Base-by-base conservation (phyloP, 2,797 vertebrate genomes). In the Falco berigora region DNA sequence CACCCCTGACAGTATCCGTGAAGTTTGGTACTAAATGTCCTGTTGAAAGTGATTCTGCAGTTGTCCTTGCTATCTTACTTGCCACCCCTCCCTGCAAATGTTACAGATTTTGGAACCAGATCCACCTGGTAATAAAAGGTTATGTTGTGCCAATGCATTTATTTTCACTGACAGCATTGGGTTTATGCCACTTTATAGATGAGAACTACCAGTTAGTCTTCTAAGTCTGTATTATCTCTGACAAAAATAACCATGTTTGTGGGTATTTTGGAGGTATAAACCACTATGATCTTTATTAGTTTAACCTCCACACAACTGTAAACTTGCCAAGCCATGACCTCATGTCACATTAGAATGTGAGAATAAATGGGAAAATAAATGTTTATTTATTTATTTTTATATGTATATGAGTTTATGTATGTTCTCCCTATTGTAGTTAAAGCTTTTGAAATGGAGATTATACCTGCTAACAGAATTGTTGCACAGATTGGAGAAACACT, bases 361-460 rank as follows among this genome's bases (percentile, higher is more conserved):
- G 68, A 85, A 94, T 75, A 83, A 83, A 64, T 36, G 32, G 22
- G 32, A 55, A 77, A 19, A 50, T 42, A 66, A 76, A 79, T 62
- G 10, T 12, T 42, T 42, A 15, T 42, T 42, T 42, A 42, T 15
- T 42, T 42, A 42, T 42, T 42, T 42, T 14, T 42, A 42, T 6
- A 42, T 42, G 40, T 15, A 42, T 42, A 42, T 42, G 72, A 96
- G n/a, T 68, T 93, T 68, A 30, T 53, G 9, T 77, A 14, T 93
- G 20, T 92, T 93, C 87, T 96, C 67, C 34, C 76, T 85, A 20
- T 97, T 91, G 38, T 64, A 99, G 99, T 96, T 84, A 96, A 98
- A 89, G 98, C 98, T 36, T 98, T 99, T 92, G 96, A 98, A 94
- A 97, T 99, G 24, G 92, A 98, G 62, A 93, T 98, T 18, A 92